Percentiles rank a stretch among this genome's conserved stretches.
Evolutionary conservation across 2,888 invertebrate genomes (phyloP).

Genomic region (Pheosia gnoma): DNA sequence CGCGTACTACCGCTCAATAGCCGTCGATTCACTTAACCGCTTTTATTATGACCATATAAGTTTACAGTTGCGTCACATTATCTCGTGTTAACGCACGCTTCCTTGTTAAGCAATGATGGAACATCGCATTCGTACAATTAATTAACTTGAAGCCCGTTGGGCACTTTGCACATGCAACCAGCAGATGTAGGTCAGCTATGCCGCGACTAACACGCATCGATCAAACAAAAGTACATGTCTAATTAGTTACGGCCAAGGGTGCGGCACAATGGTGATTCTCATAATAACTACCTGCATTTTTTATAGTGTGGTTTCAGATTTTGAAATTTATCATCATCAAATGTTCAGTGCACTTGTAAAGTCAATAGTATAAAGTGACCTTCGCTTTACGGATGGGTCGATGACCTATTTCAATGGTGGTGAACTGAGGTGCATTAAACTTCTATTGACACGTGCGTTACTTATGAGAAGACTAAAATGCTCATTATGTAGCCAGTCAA

Average conservation of each 20-base stretch:
- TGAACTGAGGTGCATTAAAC: slow-evolving; percentile 1
- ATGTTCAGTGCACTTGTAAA: slow-evolving; percentile 47
- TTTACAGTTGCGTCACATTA: slow-evolving; percentile 21
- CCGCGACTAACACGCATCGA: slow-evolving; percentile 20
- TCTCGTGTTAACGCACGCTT: slow-evolving; percentile 19
- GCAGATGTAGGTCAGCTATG: neutral
- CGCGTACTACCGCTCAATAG: slow-evolving; percentile 20
- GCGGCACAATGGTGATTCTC: slow-evolving; percentile 49
- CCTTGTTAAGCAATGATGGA: slow-evolving; percentile 36
- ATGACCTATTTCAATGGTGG: slow-evolving; percentile 54
- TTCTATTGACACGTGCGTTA: neutral
- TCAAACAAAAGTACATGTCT: slow-evolving; percentile 35
- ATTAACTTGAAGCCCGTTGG: slow-evolving; percentile 15
- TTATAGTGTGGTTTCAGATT: slow-evolving; percentile 41
- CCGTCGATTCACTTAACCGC: slow-evolving; percentile 20
- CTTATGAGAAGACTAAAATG: neutral
- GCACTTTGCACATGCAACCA: neutral
- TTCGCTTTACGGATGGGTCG: slow-evolving; percentile 56
- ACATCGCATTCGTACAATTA: slow-evolving; percentile 32
- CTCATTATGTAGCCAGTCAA: neutral
- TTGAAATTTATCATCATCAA: slow-evolving; percentile 34
- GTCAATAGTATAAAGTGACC: slow-evolving; percentile 56
- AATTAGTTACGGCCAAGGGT: slow-evolving; percentile 59
- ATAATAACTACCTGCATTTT: slow-evolving; percentile 42
- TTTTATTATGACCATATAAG: slow-evolving; percentile 20